Conservation (phyloP, 2,888 invertebrate species). For the Escarpia spicata region DNA sequence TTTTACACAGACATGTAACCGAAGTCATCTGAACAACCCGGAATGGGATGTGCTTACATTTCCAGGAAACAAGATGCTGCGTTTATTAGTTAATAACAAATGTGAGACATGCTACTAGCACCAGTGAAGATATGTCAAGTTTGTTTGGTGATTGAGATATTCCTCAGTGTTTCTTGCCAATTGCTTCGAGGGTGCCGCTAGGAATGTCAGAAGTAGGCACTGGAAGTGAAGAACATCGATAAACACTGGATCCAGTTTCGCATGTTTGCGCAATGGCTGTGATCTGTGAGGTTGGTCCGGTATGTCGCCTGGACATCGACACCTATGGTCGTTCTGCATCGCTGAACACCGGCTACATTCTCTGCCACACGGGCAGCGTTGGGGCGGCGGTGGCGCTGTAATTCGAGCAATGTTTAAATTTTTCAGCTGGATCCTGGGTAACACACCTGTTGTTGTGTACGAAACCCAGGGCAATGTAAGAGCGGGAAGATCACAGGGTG, state of each 20-base stretch:
- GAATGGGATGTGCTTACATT: neutral
- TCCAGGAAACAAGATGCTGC: neutral
- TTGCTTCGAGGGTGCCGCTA: neutral
- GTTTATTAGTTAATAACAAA: constrained; percentile 9
- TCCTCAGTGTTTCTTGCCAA: neutral
- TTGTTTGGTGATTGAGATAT: neutral
- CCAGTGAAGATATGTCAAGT: neutral
- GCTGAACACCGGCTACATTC: neutral
- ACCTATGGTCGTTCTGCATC: neutral
- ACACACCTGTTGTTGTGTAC: neutral
- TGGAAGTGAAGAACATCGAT: neutral
- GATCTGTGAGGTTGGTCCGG: neutral
- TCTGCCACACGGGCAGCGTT: neutral
- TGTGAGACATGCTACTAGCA: neutral
- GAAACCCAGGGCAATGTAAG: neutral
- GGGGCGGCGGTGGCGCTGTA: neutral
- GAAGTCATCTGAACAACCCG: neutral
- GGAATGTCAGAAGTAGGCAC: neutral
- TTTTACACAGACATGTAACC: neutral
- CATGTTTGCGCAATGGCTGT: neutral
- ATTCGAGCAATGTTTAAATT: neutral
- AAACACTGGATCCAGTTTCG: neutral
- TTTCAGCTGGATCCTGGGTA: neutral
- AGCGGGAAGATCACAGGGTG: neutral
- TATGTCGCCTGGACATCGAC: neutral